Conservation (phyloP, 2,888 invertebrate species). For the Stenichneumon culpator region DNA sequence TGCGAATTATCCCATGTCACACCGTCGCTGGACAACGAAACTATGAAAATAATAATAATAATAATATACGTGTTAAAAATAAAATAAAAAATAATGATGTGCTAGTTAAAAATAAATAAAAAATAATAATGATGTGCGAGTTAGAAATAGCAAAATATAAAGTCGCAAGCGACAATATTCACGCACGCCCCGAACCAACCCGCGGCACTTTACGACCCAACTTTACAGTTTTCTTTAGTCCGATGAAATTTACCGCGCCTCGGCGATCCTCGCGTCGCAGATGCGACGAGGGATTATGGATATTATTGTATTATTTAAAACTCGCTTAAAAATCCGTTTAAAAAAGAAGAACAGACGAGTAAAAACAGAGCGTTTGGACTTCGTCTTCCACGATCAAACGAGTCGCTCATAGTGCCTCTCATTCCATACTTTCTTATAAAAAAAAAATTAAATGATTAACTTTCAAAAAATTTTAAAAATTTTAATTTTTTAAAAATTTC, state of each 20-base stretch:
- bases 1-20: neutral
- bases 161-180: neutral
- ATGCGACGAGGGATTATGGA: too few relatives aligned
- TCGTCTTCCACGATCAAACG: neutral
- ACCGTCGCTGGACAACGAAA: neutral
- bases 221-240: neutral
- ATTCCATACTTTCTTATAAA: too few relatives aligned
- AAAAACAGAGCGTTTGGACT: neutral
- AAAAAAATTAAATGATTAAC: neutral
- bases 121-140: too few relatives aligned
- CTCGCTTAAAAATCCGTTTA: neutral
- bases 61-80: too few relatives aligned
- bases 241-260: neutral
- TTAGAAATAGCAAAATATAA: neutral
- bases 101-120: too few relatives aligned
- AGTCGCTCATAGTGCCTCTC: neutral
- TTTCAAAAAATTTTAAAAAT: neutral
- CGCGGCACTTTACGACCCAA: neutral
- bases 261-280: neutral
- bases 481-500: neutral
- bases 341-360: neutral
- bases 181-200: conserved; percentile 7
- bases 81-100: neutral
- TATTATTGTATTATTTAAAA: too few relatives aligned
- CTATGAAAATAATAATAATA: neutral